Conservation (phyloP, 2,113 vertebrate genomes). For the Turnix velox region DNA sequence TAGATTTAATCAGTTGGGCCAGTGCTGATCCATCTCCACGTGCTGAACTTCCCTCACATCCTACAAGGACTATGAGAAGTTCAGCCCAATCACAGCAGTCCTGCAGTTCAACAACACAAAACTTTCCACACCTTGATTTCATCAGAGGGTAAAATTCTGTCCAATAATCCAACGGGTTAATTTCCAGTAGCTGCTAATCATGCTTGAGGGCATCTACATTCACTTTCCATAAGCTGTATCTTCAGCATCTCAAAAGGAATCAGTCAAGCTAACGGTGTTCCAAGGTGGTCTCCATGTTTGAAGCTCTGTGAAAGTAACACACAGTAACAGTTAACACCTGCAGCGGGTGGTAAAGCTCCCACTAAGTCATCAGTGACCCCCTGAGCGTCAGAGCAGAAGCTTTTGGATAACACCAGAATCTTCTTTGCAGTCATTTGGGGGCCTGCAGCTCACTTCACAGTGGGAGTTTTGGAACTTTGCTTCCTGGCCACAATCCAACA, state of each 20-base stretch:
- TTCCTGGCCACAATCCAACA: background rate
- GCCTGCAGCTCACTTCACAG: background rate
- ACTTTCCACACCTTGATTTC: fast-evolving
- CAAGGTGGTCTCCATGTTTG: background rate
- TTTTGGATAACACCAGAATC: background rate
- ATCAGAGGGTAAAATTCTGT: background rate
- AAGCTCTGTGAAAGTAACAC: background rate
- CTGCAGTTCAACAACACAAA: background rate
- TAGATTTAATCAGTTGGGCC: background rate
- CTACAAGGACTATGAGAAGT: background rate
- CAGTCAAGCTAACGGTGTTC: background rate
- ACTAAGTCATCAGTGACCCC: background rate
- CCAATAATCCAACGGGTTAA: background rate
- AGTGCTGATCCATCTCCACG: background rate
- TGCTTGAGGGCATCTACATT: background rate
- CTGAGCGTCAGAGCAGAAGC: fast-evolving
- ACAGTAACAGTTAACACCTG: background rate
- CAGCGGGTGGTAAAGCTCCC: background rate
- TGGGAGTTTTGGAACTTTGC: background rate
- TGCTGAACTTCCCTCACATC: background rate
- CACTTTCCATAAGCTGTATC: background rate
- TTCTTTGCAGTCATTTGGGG: background rate
- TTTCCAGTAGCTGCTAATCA: background rate
- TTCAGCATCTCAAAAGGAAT: background rate
- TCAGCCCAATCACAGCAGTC: background rate